Evolutionary conservation across 2,797 vertebrate genomes (phyloP), one percentile per base, ranked within the genome.

Genomic region (Fratercula arctica): DNA sequence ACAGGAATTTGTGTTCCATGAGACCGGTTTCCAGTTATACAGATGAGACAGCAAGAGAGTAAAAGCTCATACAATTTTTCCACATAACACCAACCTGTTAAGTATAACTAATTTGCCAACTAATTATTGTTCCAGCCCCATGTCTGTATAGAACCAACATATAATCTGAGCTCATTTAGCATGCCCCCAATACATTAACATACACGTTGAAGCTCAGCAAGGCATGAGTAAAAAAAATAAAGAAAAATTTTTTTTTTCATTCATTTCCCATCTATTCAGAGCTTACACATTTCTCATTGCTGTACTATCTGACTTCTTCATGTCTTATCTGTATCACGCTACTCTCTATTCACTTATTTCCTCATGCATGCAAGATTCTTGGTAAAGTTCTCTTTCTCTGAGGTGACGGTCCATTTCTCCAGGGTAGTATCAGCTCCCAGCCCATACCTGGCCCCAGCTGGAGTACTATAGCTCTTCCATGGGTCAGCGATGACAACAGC

Each of bases 21-120:
- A 85, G 89, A 92, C 53, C 63, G 28, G 57, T 90, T 90, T 94
- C 90, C 92, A 97, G 72, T 95, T 87, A 60, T 24, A 83, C 51
- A 83, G 43, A 89, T 87, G 89, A 96, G 85, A 89, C 84, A 84
- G 64, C 61, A 75, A 35, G 72, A 51, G 67, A 64, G 16, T 72
- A 70, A 95, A 87, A 95, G 76, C 82, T 91, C 93, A 86, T 72
- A 61, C 39, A 5, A 18, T 89, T 95, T 94, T 96, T 96, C 91
- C 89, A 83, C 14, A 1, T 69, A 87, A 90, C 25, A 37, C 64
- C 67, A 56, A 33, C 45, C 39, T 3, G 2, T 43, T 54, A 78
- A 29, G 28, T n/a, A 73, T 10, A 92, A 92, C 92, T 64, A 69
- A 72, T 76, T 18, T 59, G 33, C 60, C 87, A 89, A 66, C 25